These are phyloP conservation scores for Oreochromis spilurus DNA, from an alignment of 2,113 vertebrate species.

Conservation along the genomic window DNA sequence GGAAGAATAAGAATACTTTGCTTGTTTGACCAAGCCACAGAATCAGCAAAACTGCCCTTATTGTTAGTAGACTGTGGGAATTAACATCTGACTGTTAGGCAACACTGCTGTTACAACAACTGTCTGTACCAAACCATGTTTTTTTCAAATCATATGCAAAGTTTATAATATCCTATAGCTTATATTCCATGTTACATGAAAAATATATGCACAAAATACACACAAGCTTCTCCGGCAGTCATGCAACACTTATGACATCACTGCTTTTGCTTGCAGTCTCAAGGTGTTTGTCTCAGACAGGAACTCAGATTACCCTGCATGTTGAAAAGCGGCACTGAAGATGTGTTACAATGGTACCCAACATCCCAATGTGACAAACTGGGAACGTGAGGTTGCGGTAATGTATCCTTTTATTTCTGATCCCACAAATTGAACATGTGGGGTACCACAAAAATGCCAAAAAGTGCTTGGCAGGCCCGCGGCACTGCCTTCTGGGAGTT, in stretches of 20 bases:
- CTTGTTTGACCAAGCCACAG: not conserved
- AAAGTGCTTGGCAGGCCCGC: not conserved
- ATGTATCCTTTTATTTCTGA: not conserved
- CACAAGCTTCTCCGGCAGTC: not conserved
- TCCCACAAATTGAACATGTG: not conserved
- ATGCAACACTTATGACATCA: not conserved
- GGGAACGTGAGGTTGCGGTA: not conserved
- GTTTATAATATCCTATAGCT: not conserved
- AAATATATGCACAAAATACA: not conserved
- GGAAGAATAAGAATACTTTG: not conserved
- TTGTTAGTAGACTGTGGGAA: not conserved
- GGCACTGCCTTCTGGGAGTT: not conserved
- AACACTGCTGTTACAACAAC: not conserved
- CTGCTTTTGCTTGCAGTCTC: not conserved
- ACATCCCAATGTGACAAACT: not conserved
- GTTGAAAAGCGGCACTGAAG: not conserved
- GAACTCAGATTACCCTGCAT: not conserved
- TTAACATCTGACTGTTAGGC: not conserved
- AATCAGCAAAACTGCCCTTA: not conserved
- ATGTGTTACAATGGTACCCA: not conserved
- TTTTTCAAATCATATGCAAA: not conserved
- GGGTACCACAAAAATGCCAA: not conserved
- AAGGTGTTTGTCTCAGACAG: not conserved
- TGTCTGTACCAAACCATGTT: not conserved
- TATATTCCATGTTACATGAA: not conserved